Evolutionary conservation across 2,888 invertebrate species (phyloP), one percentile per base, ranked within the genome.

Genomic region (Shargacucullia verbasci): DNA sequence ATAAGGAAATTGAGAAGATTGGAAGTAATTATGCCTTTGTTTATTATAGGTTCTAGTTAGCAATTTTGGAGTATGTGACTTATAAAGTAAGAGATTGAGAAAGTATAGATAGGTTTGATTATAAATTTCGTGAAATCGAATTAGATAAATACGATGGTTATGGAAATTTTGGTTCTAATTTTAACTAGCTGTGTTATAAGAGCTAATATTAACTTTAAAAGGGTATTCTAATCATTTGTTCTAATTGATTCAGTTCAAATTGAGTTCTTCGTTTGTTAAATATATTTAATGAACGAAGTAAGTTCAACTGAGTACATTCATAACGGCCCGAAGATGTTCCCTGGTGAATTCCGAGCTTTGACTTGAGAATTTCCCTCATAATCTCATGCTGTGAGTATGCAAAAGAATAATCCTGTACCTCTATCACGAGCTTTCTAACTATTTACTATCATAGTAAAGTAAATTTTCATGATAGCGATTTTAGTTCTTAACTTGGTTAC

Each of bases 1-100:
- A 71, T 76, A 63, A 64, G 76, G 68, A 69, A 73, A 68, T 69
- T 59, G 55, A 41, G 59, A 44, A 40, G 59, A 60, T 59, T 60
- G 41, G 45, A 48, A 48, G 54, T 60, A 58, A 67, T 58, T 63
- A 54, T 37, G 64, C 49, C 13, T 59, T 73, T 76, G 76, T 53
- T 65, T 46, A 60, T 65, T 60, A 69, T 73, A 59, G 58, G 37
- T 61, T 13, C 8, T 27, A 47, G 55, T 52, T 62, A 46, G 58
- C 41, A 50, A 46, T 45, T 76, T 50, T 3, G 38, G 31, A 55
- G 52, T 34, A 50, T 49, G 52, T 64, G 54, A 74, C 43, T 63
- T 53, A 12, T 13, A 41, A 70, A 58, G 65, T 45, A 48, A 56
- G 12, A 52, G 47, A 39, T 70, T 57, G 12, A 7, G 10, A 38